These are phyloP conservation scores for Myotis davidii DNA, from an alignment of 2,113 vertebrate genomes.

Conservation along the genomic window DNA sequence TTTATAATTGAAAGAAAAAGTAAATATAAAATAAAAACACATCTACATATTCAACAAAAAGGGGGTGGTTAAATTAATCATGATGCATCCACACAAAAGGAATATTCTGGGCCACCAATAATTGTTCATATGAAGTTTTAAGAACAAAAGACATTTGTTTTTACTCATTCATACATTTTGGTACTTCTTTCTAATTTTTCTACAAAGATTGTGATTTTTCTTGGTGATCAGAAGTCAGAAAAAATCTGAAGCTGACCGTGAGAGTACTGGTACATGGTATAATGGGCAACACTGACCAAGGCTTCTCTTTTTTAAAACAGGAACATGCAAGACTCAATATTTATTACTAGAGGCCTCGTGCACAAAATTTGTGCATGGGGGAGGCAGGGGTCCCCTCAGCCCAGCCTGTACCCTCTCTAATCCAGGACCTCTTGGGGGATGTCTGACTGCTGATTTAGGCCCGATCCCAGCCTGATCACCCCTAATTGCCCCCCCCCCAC, in stretches of 20 bases:
- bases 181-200: background rate
- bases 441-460: no score
- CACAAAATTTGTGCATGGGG: no score
- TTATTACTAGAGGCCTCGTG: background rate
- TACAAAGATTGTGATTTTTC: background rate
- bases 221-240: background rate
- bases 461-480: no score
- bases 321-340: background rate
- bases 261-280: background rate
- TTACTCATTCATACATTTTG: background rate
- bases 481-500: no score
- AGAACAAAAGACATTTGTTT: background rate
- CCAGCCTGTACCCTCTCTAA: no score
- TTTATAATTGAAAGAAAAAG: slow-evolving; percentile 5
- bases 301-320: background rate
- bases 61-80: background rate
- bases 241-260: background rate
- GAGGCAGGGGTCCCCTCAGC: no score
- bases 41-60: background rate
- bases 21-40: background rate
- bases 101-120: background rate
- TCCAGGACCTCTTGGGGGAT: no score
- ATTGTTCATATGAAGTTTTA: background rate
- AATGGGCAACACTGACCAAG: background rate
- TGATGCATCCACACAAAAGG: background rate